Percentiles rank a stretch among this genome's conserved stretches.
These are phyloP conservation scores for Vesta saturnalis DNA, from an alignment of 2,888 invertebrate genomes.

Conservation along the genomic window DNA sequence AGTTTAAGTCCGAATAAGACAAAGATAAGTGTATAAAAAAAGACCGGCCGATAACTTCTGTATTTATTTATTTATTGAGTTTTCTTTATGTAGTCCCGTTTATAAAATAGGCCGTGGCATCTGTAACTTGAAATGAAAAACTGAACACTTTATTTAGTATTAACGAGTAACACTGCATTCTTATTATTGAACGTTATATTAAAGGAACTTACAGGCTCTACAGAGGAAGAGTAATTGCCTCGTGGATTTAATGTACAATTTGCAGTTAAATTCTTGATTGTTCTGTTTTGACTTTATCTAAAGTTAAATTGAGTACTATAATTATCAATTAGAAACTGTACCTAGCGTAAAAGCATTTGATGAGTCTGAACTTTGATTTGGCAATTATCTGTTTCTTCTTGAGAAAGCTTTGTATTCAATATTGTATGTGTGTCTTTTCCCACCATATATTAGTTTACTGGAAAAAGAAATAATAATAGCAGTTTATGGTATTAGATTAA, in stretches of 20 bases:
- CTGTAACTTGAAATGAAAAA: too few species aligned
- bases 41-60: not conserved
- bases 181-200: constrained; percentile 9
- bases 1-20: constrained; percentile 18
- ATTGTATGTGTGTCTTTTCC: too few species aligned
- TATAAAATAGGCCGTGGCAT: too few species aligned
- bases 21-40: constrained; percentile 19
- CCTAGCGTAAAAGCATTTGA: not conserved
- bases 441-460: too few species aligned
- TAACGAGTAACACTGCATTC: not conserved
- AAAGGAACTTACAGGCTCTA: not conserved
- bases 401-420: too few species aligned
- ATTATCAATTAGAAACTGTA: constrained; percentile 8
- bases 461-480: too few species aligned
- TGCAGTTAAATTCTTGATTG: constrained; percentile 20
- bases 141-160: not conserved
- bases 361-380: too few species aligned
- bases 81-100: too few species aligned
- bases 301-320: constrained; percentile 25
- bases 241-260: constrained; percentile 25
- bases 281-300: constrained; percentile 19
- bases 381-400: too few species aligned
- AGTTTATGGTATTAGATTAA: too few species aligned
- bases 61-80: not conserved
- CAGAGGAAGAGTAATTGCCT: constrained; percentile 22